Evolutionary conservation across 1,140 invertebrate genomes (phyloP), one percentile per base, ranked within the genome.

Genomic region (Zophobas atratus): DNA sequence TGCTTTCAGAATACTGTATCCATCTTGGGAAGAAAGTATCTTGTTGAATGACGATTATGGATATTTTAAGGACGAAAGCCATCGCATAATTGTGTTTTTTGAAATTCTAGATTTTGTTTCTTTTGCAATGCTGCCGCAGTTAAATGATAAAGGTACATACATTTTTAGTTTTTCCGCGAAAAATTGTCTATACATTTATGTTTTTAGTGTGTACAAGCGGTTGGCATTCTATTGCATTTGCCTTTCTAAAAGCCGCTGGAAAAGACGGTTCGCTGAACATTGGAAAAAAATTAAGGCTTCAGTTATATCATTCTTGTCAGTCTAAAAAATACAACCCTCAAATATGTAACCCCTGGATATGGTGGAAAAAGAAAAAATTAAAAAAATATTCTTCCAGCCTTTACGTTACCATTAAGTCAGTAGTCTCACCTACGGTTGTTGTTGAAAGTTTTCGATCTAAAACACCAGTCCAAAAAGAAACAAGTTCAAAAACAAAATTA

Each of bases 1-100:
- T 53, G 70, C 36, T 77, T 81, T 74, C 53, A 85, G 84, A 57
- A 77, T 80, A 2, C 77, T 86, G 41, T 76, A 79, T 71, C 85
- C 85, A 32, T 53, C 77, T 70, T 86, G 85, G 85, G 81, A 86
- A 78, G 85, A 86, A 81, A 77, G 78, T 34, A 75, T 86, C 70
- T 75, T 84, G 56, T 79, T 86, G 56, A 84, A 86, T 70, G 82
- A 85, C 67, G 81, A 82, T 56, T 79, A 83, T 48, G 77, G 81
- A 39, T 81, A 84, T 75, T 60, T 84, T 36, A 53, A 80, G 6
- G 56, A 74, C 36, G 57, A 78, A 74, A 74, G 73, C 34, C 71
- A 80, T 33, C 80, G 78, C 53, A 71, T 83, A 8, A 81, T 85
- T 32, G 78, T 85, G 63, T 82, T 86, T 77, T 86, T 86, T 81